These are phyloP conservation scores for Alentia gelatinosa DNA, from an alignment of 2,888 invertebrate genomes.

Conservation along the genomic window DNA sequence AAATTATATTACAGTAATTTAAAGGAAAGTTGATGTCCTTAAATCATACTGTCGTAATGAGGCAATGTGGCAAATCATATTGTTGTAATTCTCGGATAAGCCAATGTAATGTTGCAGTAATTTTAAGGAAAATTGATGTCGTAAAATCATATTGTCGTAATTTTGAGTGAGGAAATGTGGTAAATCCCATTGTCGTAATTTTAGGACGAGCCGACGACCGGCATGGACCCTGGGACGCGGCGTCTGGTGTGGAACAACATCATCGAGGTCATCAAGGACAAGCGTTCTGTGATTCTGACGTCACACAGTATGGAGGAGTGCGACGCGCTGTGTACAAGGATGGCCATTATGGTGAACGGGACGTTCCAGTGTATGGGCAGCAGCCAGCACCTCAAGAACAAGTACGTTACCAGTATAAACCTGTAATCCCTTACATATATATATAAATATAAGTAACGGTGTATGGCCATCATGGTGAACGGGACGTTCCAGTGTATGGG, in stretches of 20 bases:
- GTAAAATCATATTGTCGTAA: background rate
- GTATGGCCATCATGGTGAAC: constrained; percentile 81
- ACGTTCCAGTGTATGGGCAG: constrained; percentile 80
- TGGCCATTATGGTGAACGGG: constrained; percentile 82
- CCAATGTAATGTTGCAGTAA: background rate
- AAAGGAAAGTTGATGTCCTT: background rate
- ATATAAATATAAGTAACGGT: background rate
- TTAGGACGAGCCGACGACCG: constrained; percentile 82
- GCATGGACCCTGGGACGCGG: constrained; percentile 81
- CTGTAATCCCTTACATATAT: background rate
- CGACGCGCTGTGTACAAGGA: constrained; percentile 80
- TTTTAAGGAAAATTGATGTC: background rate
- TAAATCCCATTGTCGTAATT: background rate
- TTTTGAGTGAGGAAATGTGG: background rate
- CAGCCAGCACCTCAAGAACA: constrained; percentile 81
- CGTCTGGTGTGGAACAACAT: constrained; percentile 81
- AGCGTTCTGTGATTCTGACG: constrained; percentile 79
- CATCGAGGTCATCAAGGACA: constrained; percentile 74
- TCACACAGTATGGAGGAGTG: constrained; percentile 82
- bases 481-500: constrained; percentile 81
- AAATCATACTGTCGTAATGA: background rate
- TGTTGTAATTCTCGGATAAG: background rate
- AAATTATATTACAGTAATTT: too few species aligned
- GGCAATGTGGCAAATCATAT: background rate
- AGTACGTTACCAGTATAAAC: constrained; percentile 70